Evolutionary conservation across 2,113 vertebrate species (phyloP).

Genomic region (Oryzias woworae): DNA sequence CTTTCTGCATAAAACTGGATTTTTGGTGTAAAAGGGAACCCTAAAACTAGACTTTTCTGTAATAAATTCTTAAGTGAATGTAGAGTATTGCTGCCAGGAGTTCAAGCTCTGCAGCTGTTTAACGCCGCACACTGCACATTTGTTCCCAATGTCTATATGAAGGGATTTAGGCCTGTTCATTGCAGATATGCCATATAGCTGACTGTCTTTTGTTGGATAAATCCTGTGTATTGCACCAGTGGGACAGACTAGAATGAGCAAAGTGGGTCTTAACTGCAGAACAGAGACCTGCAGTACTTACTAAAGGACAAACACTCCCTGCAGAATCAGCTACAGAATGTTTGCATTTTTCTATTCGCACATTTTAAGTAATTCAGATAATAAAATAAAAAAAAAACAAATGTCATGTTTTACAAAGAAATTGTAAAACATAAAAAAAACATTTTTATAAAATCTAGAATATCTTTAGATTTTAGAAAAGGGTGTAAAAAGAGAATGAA

Average conservation of each 20-base stretch:
- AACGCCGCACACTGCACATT: background rate
- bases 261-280: conserved; percentile 13
- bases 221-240: conserved; percentile 33
- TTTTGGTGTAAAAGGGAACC: no score
- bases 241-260: conserved; percentile 19
- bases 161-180: conserved; percentile 33
- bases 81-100: background rate
- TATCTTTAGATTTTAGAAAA: background rate
- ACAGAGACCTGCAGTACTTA: conserved; percentile 20
- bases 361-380: background rate
- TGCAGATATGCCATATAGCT: conserved; percentile 50
- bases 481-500: background rate
- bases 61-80: background rate
- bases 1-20: no score
- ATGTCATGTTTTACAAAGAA: background rate
- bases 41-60: background rate
- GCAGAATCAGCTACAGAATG: background rate
- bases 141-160: conserved; percentile 17
- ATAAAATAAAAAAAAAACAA: background rate
- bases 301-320: conserved; percentile 28
- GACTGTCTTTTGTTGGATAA: conserved; percentile 49
- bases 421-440: no score
- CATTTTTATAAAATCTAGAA: no score
- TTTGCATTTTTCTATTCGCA: background rate
- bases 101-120: background rate